Evolutionary conservation across 2,888 invertebrate species (phyloP), one percentile per base, ranked within the genome.

Genomic region (Ennomos erosarius): DNA sequence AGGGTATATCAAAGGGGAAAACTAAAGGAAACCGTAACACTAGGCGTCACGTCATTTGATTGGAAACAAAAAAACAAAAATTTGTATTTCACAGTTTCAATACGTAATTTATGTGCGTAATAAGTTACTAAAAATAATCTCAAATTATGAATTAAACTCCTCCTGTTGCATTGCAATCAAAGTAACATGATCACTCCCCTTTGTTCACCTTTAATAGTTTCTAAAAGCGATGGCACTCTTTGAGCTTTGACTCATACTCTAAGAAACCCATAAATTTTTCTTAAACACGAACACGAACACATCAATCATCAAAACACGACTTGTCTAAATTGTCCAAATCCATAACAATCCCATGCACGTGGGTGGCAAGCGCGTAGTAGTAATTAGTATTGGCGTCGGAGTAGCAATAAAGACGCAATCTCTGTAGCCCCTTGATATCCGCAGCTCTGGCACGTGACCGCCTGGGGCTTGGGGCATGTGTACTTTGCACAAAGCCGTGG

Each of bases 351-450:
- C 35, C 42, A 48, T 42, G n/a, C 38, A 38, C 11, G 43, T 33
- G 50, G 5, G n/a, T 48, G 43, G 51, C 26, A 38, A 51, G 37
- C 42, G 26, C 50, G 40, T 55, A 48, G 11, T n/a, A 52, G 49
- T 60, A 60, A 64, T 64, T 64, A 55, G 50, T 64, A 64, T 64
- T 60, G 56, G 54, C 47, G 59, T 51, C 43, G 26, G 57, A 55
- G 51, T 37, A 35, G 52, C 57, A 60, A 64, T 60, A 60, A 64
- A 55, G 55, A 44, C 37, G 51, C 60, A 59, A 64, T 64, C 56
- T 60, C 50, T 46, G 55, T 36, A 51, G 55, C 55, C 55, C 12
- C 55, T 60, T 47, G 56, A 60, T 64, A 59, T 59, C 47, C 63
- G 46, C 43, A 10, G 51, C 43, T 53, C 26, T 11, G 50, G 50